Evolutionary conservation across 2,888 invertebrate genomes (phyloP), one percentile per base, ranked within the genome.

Genomic region (Trachelus stipa): DNA sequence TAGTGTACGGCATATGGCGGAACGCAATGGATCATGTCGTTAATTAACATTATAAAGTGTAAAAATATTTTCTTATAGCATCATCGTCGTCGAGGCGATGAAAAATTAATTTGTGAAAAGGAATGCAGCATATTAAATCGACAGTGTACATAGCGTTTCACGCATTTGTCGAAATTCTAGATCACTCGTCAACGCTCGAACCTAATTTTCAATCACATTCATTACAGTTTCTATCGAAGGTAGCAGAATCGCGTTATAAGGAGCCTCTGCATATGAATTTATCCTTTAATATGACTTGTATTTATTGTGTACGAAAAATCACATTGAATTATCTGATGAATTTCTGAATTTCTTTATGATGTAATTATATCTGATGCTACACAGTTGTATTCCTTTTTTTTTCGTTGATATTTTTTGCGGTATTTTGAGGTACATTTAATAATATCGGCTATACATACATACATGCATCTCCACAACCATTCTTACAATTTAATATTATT

Each of bases 401-500:
- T 81, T 78, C 81, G 82, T 56, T 56, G 56, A 56, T 56, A 23
- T 56, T 75, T 80, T 84, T 82, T 78, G 73, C 79, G 76, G 80
- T 81, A 79, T 76, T 78, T 82, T 79, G 73, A 75, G 78, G 37
- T 78, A 85, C 80, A 73, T 71, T 81, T 78, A 79, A 80, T 79
- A 76, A 81, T 80, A 84, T 80, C 85, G 76, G 79, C 77, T 84
- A 83, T 76, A 75, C 40, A 75, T 79, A 81, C 79, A 81, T 79
- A 82, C 77, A 85, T 56, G 56, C 78, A 81, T 83, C 83, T 86
- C 81, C 82, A 83, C 77, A 73, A 79, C 79, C 80, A 82, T 82
- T 85, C 79, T 81, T 83, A 84, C 81, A 75, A 81, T 78, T 79
- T 81, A 82, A 80, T 79, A 69, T 83, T 84, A 82, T 87, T 85